Percentiles rank a stretch among this genome's conserved stretches.
phyloP scores from a whole-genome alignment of 2,797 vertebrate species.

The Aselliscus stoliczkanus region DNA sequence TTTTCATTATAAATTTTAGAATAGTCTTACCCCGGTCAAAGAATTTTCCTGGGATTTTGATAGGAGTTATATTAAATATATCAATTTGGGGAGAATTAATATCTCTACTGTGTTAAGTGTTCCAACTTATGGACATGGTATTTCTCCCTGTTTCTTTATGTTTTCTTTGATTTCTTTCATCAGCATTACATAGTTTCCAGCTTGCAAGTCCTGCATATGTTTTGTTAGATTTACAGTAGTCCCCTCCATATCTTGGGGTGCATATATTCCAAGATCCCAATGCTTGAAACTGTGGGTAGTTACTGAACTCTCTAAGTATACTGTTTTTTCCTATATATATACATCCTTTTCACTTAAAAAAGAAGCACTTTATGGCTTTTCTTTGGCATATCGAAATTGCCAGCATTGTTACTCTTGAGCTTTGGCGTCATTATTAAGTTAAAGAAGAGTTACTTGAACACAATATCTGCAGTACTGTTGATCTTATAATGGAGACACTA shows the following conservation, averaged over 20 bases:
- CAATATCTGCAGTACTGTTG: background rate
- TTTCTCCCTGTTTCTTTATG: background rate
- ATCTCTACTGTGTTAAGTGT: background rate
- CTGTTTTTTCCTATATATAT: background rate
- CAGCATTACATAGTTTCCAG: background rate
- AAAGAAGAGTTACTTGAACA: background rate
- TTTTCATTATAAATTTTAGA: conserved; percentile 33
- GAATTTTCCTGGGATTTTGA: background rate
- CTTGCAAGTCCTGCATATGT: background rate
- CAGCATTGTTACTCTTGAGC: too few species aligned
- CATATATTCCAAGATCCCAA: background rate
- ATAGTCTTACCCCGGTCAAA: background rate
- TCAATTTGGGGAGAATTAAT: background rate
- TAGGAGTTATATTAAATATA: background rate
- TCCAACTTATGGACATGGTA: background rate
- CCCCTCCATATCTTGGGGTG: background rate
- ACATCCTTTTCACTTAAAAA: background rate
- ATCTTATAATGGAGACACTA: background rate
- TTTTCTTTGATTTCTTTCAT: background rate
- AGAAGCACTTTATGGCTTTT: background rate
- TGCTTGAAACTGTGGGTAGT: background rate
- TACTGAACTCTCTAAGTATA: background rate
- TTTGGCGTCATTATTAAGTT: background rate
- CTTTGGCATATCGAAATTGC: background rate
- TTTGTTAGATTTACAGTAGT: background rate